A percentile compares a stretch with the other conserved stretches of the same genome.
Evolutionary conservation across 2,113 vertebrate genomes (phyloP).

Genomic region (Patagioenas fasciata): DNA sequence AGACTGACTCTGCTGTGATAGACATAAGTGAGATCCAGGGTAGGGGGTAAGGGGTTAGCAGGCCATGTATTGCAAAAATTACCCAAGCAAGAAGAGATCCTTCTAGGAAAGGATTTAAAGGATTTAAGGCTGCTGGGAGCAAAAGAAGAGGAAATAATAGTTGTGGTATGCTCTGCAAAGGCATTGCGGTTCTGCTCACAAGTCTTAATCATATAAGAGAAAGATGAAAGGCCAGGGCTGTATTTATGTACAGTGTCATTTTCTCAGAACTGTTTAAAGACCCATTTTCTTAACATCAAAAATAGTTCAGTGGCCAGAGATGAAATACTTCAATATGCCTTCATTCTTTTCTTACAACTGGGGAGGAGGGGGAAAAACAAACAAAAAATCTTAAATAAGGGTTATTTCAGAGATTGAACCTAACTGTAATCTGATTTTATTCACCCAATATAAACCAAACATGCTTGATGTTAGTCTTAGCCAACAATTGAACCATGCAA

Average conservation of each 20-base stretch:
- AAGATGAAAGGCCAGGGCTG: slow-evolving; percentile 37
- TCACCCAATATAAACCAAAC: background rate
- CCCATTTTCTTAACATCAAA: slow-evolving; percentile 22
- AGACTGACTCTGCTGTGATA: slow-evolving; percentile 57
- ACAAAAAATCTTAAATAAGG: background rate
- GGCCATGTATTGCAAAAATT: slow-evolving; percentile 64
- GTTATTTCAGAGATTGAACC: background rate
- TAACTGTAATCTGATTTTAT: background rate
- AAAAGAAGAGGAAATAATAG: slow-evolving; percentile 65
- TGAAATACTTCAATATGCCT: slow-evolving; percentile 14
- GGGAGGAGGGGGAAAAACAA: fast-evolving
- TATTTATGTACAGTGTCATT: slow-evolving; percentile 36
- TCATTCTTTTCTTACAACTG: background rate
- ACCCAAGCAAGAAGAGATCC: slow-evolving; percentile 58
- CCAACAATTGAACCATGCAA: background rate
- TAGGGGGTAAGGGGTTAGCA: slow-evolving; percentile 57
- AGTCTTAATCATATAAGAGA: slow-evolving; percentile 63
- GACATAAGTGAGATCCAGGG: slow-evolving; percentile 59
- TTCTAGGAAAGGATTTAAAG: slow-evolving; percentile 74
- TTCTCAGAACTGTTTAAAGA: slow-evolving; percentile 51
- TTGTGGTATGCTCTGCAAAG: slow-evolving; percentile 30
- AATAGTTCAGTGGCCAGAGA: background rate
- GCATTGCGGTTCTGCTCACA: slow-evolving; percentile 40
- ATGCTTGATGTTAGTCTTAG: background rate
- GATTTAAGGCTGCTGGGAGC: slow-evolving; percentile 69